Evolutionary conservation across 2,113 vertebrate species (phyloP).

Genomic region (Phaethon lepturus): DNA sequence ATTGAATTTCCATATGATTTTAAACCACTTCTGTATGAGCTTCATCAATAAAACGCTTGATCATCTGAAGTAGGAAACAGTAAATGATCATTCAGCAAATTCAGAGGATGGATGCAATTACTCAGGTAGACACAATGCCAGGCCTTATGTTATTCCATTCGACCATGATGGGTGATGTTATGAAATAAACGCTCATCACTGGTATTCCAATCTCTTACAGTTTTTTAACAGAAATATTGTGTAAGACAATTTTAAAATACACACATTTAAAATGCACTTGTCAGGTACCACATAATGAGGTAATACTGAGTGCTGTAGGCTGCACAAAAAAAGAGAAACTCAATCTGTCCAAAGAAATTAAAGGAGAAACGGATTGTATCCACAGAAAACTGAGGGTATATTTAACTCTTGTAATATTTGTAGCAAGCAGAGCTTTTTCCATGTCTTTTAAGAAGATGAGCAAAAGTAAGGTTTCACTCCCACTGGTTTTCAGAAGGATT

Average conservation of each 20-base stretch:
- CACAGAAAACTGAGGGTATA: not conserved
- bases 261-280: not conserved
- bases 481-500: not conserved
- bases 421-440: not conserved
- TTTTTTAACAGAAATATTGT: not conserved
- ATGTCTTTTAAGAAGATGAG: not conserved
- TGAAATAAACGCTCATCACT: not conserved
- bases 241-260: not conserved
- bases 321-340: not conserved
- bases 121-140: not conserved
- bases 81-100: not conserved
- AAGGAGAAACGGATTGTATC: not conserved
- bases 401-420: rapidly evolving
- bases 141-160: not conserved
- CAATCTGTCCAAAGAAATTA: not conserved
- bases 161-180: not conserved
- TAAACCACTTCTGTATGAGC: not conserved
- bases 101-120: not conserved
- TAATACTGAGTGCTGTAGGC: not conserved
- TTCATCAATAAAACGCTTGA: not conserved
- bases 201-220: not conserved
- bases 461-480: not conserved
- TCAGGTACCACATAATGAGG: not conserved
- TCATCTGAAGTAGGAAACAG: not conserved
- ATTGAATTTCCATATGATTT: not conserved